Evolutionary conservation across 2,797 vertebrate species (phyloP), one percentile per base, ranked within the genome.

Genomic region (Gobio occitaniae): DNA sequence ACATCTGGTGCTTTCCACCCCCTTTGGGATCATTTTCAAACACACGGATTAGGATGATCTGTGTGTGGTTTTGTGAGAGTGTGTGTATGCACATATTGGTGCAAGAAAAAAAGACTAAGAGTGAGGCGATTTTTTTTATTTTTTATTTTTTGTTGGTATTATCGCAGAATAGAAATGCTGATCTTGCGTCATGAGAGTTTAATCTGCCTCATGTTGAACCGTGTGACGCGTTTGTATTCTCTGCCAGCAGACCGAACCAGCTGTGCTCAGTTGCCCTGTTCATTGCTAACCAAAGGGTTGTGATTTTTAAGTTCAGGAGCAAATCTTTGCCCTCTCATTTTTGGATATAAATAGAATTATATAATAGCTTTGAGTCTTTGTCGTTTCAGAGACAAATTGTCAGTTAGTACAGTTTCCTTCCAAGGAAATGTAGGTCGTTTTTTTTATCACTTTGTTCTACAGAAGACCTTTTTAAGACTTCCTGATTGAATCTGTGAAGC

Each of bases 21-120:
- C 52, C 41, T 82, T 83, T 63, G 29, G 66, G 80, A 78, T 83
- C 72, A 72, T 52, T 41, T 82, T 78, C 74, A 86, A 68, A 77
- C 85, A 70, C 52, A 41, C 50, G 59, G 85, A 86, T 82, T 85
- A 80, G 65, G 19, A 68, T 65, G 56, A 69, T 80, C 56, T 81
- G 70, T 85, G 41, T 80, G 79, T 56, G 65, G 15, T 78, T 48
- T 41, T 78, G 54, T 61, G 16, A 4, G 16, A 15, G 56, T 70
- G 50, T 70, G 50, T 65, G 47, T 84, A 63, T 68, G 81, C 41
- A 48, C 44, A 79, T 52, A 52, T 44, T 25, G 16, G 32, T 80
- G 65, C 48, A 52, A 69, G 66, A 47, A 65, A 72, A 72, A 74
- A 82, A 82, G 80, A 36, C 80, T 71, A 70, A 81, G 68, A 61